A percentile compares a stretch with the other conserved stretches of the same genome.
Conservation (phyloP, 2,113 vertebrate species). For the Toxotes chatareus region DNA sequence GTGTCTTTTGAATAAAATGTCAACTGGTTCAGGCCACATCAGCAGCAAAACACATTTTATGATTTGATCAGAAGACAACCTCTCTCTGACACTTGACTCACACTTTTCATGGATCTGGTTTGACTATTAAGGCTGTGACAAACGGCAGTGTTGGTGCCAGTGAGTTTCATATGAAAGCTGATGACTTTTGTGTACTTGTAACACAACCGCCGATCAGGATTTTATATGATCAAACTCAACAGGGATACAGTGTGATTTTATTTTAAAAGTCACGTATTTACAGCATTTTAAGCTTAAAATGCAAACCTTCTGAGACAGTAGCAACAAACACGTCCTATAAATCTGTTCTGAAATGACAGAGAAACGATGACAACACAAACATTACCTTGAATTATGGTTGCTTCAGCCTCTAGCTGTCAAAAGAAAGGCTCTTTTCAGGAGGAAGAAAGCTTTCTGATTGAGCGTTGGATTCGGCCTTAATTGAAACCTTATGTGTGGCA, state of each 20-base stretch:
- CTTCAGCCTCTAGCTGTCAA: conserved; percentile 81
- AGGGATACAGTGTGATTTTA: background rate
- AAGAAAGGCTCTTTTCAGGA: conserved; percentile 84
- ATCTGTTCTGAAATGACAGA: conserved; percentile 19
- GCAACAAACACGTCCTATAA: background rate
- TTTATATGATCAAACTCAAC: background rate
- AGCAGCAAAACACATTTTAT: conserved; percentile 6
- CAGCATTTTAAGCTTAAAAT: conserved; percentile 10
- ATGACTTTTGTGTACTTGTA: background rate
- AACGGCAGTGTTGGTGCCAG: background rate
- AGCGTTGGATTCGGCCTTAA: conserved; percentile 87
- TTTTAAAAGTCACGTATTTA: background rate
- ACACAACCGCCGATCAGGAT: background rate
- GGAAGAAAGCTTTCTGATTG: conserved; percentile 85
- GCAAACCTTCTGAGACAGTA: background rate
- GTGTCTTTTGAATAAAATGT: background rate
- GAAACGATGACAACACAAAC: conserved; percentile 16
- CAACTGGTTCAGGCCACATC: conserved; percentile 20
- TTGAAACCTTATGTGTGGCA: conserved; percentile 96
- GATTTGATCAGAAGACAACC: conserved; percentile 2
- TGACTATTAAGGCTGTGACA: conserved; percentile 23
- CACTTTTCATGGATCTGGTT: conserved; percentile 36
- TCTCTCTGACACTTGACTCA: conserved; percentile 40
- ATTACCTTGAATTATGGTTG: conserved; percentile 82
- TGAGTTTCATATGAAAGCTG: background rate